phyloP scores from a whole-genome alignment of 2,797 vertebrate species.

The Hozukius guyotensis region DNA sequence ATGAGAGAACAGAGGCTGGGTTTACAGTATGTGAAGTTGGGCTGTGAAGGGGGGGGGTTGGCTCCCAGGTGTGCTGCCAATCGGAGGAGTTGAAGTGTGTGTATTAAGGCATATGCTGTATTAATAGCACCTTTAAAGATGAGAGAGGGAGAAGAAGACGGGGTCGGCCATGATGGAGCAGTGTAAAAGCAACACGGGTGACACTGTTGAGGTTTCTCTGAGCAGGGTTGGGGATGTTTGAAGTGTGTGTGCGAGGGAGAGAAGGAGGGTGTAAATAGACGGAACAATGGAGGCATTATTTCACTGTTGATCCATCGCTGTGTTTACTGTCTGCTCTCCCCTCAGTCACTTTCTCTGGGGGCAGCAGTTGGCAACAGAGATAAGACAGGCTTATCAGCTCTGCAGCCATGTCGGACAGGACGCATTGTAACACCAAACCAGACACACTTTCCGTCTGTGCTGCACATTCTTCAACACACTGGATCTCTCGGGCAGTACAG shows the following conservation, averaged over 20 bases:
- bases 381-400: slow-evolving; percentile 69
- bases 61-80: slow-evolving; percentile 33
- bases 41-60: background rate
- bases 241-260: slow-evolving; percentile 13
- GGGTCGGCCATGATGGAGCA: slow-evolving; percentile 39
- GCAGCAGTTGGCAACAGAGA: slow-evolving; percentile 51
- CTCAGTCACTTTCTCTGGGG: slow-evolving; percentile 44
- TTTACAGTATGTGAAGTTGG: slow-evolving; percentile 5
- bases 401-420: slow-evolving; percentile 47
- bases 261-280: slow-evolving; percentile 31
- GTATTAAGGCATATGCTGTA: slow-evolving; percentile 42
- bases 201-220: slow-evolving; percentile 45
- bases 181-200: slow-evolving; percentile 45
- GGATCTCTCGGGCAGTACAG: background rate
- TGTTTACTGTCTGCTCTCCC: slow-evolving; percentile 38
- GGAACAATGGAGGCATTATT: slow-evolving; percentile 70
- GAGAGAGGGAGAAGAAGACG: slow-evolving; percentile 2
- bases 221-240: slow-evolving; percentile 40
- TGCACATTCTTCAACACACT: slow-evolving; percentile 44
- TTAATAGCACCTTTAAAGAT: slow-evolving; percentile 55
- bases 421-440: background rate
- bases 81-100: slow-evolving; percentile 23
- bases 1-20: background rate
- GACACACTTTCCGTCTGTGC: slow-evolving; percentile 13
- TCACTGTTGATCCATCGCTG: slow-evolving; percentile 29